Base-by-base conservation (phyloP, 2,797 vertebrate genomes). In the Aotus griseimembra region DNA sequence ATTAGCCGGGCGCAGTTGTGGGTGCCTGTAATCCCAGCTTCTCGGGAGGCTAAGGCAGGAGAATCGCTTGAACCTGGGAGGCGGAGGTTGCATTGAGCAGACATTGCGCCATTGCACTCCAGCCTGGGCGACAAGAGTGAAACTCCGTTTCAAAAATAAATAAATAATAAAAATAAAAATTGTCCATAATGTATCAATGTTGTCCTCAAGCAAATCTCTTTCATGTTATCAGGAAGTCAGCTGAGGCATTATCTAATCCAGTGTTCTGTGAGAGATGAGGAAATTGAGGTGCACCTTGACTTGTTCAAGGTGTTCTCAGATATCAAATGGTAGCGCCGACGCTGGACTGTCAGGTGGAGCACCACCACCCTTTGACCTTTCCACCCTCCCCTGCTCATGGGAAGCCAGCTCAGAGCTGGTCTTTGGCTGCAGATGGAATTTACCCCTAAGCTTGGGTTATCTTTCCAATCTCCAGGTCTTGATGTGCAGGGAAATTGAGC, bases 161-260 rank as follows among this genome's bases (percentile, higher is more conserved):
- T 52, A 52, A 22, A 55, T 22, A 55, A 55, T 30, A 26, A 48
- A 28, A 41, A 73, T 6, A 67, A 76, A 77, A 73, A 67, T 50
- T 79, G 77, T 75, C 55, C 13, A 6, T 64, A 6, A 79, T 7
- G 41, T 41, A 44, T 73, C 88, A 76, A 80, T 4, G 22, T 22
- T 70, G 57, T 96, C 85, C 79, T 86, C 19, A 41, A 75, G 50
- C 80, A 92, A 87, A 90, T 94, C 57, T 55, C 26, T 93, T 84
- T 88, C 4, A 26, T 61, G 55, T 95, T 95, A 88, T 86, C 88
- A 73, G 88, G 75, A 92, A 88, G 79, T 79, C 33, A 33, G 73
- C 8, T 24, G 48, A 80, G 67, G 58, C 36, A 5, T 76, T 93
- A 96, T 96, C 95, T 97, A 90, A 97, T 92, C 95, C 75, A n/a